Base-by-base conservation (phyloP, 2,797 vertebrate species). In the Kryptolebias ocellatus region DNA sequence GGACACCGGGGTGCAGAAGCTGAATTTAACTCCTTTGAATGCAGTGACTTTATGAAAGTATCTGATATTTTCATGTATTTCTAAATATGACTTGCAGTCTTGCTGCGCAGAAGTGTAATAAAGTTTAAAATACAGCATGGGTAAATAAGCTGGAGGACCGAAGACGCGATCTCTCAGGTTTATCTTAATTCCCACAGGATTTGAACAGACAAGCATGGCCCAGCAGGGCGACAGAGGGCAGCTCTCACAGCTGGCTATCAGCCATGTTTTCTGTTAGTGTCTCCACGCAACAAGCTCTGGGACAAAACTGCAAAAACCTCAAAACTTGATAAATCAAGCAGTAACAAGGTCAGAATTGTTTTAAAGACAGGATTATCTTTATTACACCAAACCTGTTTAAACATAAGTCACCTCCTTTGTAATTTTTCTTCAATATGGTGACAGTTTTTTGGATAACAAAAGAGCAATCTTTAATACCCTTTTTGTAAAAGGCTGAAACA, bases 111-210 rank as follows among this genome's bases (percentile, higher is more conserved):
- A 61, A 0, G 0, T 28, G 54, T 28, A 42, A 18, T 1, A 16
- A 17, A 0, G 17, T 51, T 14, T 62, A 24, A 74, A 59, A 74
- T 31, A 16, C 8, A 34, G 9, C 4, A 12, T 39, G 37, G 29
- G 15, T 37, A 46, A 57, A 79, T 60, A 45, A 59, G 54, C 18
- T 27, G 45, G 50, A 5, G 54, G 27, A 12, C 60, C 59, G 31
- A 58, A 52, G 53, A 39, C 44, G 60, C 54, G 63, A 80, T 65
- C 71, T 51, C n/a, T 28, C 1, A 45, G 87, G 79, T 80, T 89
- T 80, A 87, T 76, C 70, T 67, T 46, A 71, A 83, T 88, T 89
- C 85, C 88, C 84, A 83, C 55, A 84, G 79, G 84, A 82, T 66
- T 68, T 83, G 39, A 66, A 53, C 51, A 81, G 70, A 28, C 2